Base-by-base conservation (phyloP, 2,888 invertebrate species). In the Tenthredo livida region DNA sequence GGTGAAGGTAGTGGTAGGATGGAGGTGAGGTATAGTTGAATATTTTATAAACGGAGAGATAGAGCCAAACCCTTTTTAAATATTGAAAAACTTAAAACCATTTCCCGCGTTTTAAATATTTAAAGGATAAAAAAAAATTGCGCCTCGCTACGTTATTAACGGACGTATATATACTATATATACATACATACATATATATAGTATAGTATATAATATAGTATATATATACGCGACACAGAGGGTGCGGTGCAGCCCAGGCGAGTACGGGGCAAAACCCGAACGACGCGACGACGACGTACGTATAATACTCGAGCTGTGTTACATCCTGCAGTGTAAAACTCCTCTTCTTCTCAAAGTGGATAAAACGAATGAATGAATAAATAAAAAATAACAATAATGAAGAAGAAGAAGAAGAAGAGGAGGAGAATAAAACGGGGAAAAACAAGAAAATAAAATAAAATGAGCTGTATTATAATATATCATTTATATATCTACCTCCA, bases 21-120 rank as follows among this genome's bases (percentile, higher is more conserved):
- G 54, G 70, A 77, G 7, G 43, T 37, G 73, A 82, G 78, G 83
- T 47, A 87, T 85, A 85, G 85, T 85, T 91, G 91, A 91, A 91
- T 92, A 89, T 87, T 91, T 91, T 29, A 92, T 86, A 86, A 89
- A 87, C 83, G 75, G 70, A 86, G 72, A 70, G 84, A 84, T 67
- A 50, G 75, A 80, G 84, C 54, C 65, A 58, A 85, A 85, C 85
- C 85, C 85, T 70, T 85, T 85, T 85, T 85, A 85, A 93, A 93
- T 92, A 93, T 93, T 92, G 90, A 92, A 90, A 91, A 91, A 89
- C 90, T 90, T 90, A 91, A 93, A 92, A 92, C 91, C 91, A 91
- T 92, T 92, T 90, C 90, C 89, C 89, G 88, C 86, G 89, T 85
- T 87, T 90, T 89, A 89, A 91, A 92, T 91, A 92, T 89, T 89